These are phyloP conservation scores for Oncorhynchus kisutch DNA, from an alignment of 2,113 vertebrate genomes.

Conservation along the genomic window DNA sequence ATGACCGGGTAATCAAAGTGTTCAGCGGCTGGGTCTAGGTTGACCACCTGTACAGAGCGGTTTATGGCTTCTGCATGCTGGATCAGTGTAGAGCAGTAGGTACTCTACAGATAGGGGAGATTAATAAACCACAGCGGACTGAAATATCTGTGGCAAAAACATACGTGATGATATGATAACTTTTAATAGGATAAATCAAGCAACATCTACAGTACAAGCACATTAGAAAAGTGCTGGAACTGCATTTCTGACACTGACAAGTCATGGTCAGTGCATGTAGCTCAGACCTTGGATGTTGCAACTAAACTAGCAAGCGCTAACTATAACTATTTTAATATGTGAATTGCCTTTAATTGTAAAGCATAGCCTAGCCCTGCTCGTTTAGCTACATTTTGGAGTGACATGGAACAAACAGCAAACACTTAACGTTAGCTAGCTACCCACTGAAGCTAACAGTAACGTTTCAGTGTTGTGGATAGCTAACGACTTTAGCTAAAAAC, in stretches of 20 bases:
- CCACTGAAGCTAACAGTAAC: not conserved
- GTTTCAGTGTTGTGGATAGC: no score
- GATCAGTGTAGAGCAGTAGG: conserved; percentile 91
- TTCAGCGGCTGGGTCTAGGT: conserved; percentile 93
- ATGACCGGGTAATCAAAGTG: conserved; percentile 88
- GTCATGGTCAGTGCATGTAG: no score
- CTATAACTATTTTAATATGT: no score
- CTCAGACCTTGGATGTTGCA: no score
- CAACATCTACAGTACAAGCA: not conserved
- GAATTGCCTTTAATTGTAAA: no score
- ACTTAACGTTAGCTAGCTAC: no score
- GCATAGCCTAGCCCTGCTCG: no score
- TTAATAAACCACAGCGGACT: not conserved
- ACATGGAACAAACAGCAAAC: no score
- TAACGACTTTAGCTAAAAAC: not conserved
- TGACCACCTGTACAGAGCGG: conserved; percentile 91
- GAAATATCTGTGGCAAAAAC: no score
- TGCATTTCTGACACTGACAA: not conserved
- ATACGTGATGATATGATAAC: not conserved
- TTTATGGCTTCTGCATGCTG: conserved; percentile 85
- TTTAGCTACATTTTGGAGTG: no score
- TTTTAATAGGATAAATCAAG: not conserved
- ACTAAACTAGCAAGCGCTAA: no score
- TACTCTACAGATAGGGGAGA: conserved; percentile 78
- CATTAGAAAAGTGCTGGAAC: not conserved